Percentiles rank a stretch among this genome's conserved stretches.
Evolutionary conservation across 35 echinoderm and acorn worm species (phyloP).

Genomic region (Apostichopus japonicus): DNA sequence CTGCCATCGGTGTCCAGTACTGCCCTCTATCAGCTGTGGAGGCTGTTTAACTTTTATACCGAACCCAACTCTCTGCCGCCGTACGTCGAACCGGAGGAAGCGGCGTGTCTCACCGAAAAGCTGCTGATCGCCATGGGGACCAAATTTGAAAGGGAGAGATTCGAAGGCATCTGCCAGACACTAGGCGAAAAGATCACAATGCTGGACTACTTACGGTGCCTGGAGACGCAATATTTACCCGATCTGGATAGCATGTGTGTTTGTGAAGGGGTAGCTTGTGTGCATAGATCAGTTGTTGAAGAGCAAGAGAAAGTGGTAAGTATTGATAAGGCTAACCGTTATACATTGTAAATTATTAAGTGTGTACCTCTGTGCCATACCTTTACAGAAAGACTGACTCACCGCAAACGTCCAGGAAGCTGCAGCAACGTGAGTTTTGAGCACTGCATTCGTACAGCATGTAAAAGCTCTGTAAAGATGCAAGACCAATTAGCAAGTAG

Average conservation of each 20-base stretch:
- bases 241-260: constrained; percentile 54
- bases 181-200: constrained; percentile 8
- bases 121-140: constrained; percentile 54
- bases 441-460: too few species aligned
- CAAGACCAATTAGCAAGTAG: too few species aligned
- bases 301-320: constrained; percentile 53
- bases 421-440: too few species aligned
- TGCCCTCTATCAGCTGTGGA: constrained; percentile 44
- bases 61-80: constrained; percentile 41
- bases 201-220: constrained; percentile 18
- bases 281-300: constrained; percentile 28
- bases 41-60: constrained; percentile 42
- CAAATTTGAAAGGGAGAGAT: constrained; percentile 33
- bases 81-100: constrained; percentile 18
- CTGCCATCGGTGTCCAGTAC: constrained; percentile 7
- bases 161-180: constrained; percentile 17
- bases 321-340: neutral
- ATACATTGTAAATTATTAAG: too few species aligned
- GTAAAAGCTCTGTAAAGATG: too few species aligned
- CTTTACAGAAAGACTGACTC: too few species aligned
- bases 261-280: constrained; percentile 20
- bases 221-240: constrained; percentile 26
- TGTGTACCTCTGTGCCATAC: too few species aligned
- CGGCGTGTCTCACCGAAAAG: constrained; percentile 30
- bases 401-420: too few species aligned